Conservation (phyloP, 2,113 vertebrate species). For the Gracilinanus agilis region DNA sequence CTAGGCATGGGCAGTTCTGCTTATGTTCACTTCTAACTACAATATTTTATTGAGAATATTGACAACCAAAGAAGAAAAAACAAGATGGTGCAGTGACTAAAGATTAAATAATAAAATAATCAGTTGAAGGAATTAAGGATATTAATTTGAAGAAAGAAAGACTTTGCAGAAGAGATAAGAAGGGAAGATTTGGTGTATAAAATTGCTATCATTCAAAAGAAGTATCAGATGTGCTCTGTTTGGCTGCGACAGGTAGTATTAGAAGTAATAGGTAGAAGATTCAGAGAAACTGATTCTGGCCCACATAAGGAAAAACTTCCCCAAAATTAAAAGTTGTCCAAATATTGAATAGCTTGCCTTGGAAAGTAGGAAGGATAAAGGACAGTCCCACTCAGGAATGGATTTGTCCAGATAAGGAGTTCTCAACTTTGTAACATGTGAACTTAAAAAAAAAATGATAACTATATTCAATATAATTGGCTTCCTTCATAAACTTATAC, state of each 20-base stretch:
- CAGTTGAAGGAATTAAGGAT: background rate
- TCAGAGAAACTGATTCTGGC: background rate
- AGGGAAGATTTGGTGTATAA: background rate
- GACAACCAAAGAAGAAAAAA: background rate
- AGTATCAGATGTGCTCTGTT: background rate
- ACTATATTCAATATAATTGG: background rate
- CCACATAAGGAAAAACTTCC: background rate
- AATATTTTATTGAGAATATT: no score
- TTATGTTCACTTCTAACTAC: no score
- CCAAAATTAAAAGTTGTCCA: background rate
- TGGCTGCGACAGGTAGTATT: background rate
- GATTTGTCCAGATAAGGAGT: background rate
- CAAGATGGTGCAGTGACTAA: background rate
- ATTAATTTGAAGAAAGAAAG: background rate
- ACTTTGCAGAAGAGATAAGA: background rate
- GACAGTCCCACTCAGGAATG: background rate
- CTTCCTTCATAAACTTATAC: background rate
- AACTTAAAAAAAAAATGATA: background rate
- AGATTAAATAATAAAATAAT: background rate
- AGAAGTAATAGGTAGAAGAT: background rate
- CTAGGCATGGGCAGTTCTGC: no score
- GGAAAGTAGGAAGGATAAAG: background rate
- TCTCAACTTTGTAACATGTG: background rate
- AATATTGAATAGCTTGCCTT: background rate
- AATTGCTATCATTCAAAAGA: no score